Percentiles rank a stretch among this genome's conserved stretches.
Evolutionary conservation across 2,113 vertebrate species (phyloP).

Genomic region (Peromyscus polionotus): DNA sequence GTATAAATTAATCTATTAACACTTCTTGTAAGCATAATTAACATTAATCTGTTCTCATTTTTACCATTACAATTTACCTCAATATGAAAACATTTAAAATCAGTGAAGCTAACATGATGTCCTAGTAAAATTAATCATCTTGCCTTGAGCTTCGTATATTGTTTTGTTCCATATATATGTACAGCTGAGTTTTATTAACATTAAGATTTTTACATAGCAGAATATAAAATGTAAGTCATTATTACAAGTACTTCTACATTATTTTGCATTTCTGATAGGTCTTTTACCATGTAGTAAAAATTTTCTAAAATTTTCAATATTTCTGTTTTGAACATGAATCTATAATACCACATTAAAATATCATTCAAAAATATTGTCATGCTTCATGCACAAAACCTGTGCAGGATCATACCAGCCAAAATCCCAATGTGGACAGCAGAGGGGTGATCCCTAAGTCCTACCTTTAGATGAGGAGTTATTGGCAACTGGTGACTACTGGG

Average conservation of each 20-base stretch:
- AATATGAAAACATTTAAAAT: conserved; percentile 60
- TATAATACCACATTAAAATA: conserved; percentile 38
- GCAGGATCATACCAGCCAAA: neutral
- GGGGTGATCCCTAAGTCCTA: neutral
- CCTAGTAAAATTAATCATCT: conserved; percentile 55
- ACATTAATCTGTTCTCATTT: conserved; percentile 51
- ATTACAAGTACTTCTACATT: conserved; percentile 19
- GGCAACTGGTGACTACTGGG: neutral
- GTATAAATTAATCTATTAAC: conserved; percentile 69
- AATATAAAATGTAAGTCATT: conserved; percentile 48
- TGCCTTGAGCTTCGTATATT: neutral
- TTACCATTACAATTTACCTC: conserved; percentile 57
- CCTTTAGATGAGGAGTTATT: too few relatives aligned
- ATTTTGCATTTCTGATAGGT: conserved; percentile 39
- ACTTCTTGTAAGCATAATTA: conserved; percentile 61
- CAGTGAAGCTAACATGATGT: conserved; percentile 14
- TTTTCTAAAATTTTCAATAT: conserved; percentile 58
- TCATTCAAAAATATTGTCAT: conserved; percentile 27
- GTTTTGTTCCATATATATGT: neutral
- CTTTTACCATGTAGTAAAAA: neutral
- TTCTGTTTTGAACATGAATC: conserved; percentile 58
- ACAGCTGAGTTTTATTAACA: conserved; percentile 10
- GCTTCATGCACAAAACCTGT: neutral
- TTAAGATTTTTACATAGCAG: conserved; percentile 61
- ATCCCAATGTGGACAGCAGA: neutral